These are phyloP conservation scores for Electrophaes corylata DNA, from an alignment of 2,888 invertebrate species.

Conservation along the genomic window DNA sequence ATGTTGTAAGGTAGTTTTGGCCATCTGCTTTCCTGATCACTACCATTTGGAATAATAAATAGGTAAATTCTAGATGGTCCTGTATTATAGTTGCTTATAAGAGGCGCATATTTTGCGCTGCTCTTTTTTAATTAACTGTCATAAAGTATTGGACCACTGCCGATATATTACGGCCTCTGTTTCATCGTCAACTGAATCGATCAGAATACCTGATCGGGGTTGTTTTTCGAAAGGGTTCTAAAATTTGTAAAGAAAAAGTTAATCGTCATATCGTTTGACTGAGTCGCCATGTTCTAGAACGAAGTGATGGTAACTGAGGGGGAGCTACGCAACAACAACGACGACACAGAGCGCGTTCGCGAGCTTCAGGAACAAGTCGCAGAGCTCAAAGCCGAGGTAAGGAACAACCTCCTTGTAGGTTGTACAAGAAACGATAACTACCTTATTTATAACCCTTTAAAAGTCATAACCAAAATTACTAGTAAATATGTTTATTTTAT, in stretches of 20 bases:
- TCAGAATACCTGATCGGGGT: too few species aligned
- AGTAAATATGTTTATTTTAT: too few species aligned
- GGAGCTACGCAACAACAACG: slow-evolving; percentile 93
- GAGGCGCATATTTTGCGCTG: too few species aligned
- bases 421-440: background rate
- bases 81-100: too few species aligned
- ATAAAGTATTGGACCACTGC: too few species aligned
- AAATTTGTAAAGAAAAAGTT: background rate
- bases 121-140: too few species aligned
- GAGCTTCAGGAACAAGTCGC: slow-evolving; percentile 96
- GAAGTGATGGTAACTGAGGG: slow-evolving; percentile 97
- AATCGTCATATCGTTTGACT: background rate
- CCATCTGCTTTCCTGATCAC: background rate
- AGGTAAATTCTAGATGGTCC: background rate
- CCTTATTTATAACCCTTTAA: too few species aligned
- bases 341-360: slow-evolving; percentile 93
- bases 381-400: slow-evolving; percentile 96
- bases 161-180: too few species aligned
- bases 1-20: background rate
- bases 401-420: too few species aligned
- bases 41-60: background rate
- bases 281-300: slow-evolving; percentile 84
- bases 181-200: too few species aligned
- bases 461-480: too few species aligned
- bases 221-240: background rate